Base-by-base conservation (phyloP, 2,113 vertebrate genomes). In the Illadopsis cleaveri region DNA sequence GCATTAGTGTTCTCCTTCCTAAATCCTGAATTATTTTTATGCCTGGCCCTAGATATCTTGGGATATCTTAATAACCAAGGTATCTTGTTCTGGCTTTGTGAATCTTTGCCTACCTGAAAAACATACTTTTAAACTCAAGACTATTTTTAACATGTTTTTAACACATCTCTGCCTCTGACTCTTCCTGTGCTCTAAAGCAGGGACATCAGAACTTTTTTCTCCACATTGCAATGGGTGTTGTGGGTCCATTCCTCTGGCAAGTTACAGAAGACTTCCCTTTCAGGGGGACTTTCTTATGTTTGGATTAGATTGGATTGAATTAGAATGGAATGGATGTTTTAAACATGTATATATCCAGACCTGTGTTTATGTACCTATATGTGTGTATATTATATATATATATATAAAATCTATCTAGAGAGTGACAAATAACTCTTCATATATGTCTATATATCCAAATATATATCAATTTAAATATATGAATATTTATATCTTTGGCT, bases 261-360 rank as follows among this genome's bases (percentile, higher is more conserved):
- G 6, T 58, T 71, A 33, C 1, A 61, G 16, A 8, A 71, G 18
- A 19, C 3, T 75, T 78, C 44, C 9, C 12, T 86, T 73, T 53
- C 31, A 35, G 10, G 2, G 1, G 3, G 1, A 24, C 4, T 45
- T 61, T 18, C n/a, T 28, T 16, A 4, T n/a, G 15, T 30, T 77
- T 86, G 28, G 12, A 44, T 58, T 57, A 27, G 10, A 37, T 7
- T 61, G 18, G 8, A 37, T 44, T 65, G 18, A 18, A 72, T 8
- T 50, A 19, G 23, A 44, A 33, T 33, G 28, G 28, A 79, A 20
- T 25, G 16, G 48, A 25, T 42, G n/a, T 28, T 75, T 82, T 22
- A 6, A 8, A 28, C 38, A 51, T 22, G 3, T 6, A 11, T 38
- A 14, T 16, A 35, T 17, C 28, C 12, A 60, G 3, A 18, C 3